Evolutionary conservation across 1,140 invertebrate genomes (phyloP).

Genomic region (Papilio helenus): DNA sequence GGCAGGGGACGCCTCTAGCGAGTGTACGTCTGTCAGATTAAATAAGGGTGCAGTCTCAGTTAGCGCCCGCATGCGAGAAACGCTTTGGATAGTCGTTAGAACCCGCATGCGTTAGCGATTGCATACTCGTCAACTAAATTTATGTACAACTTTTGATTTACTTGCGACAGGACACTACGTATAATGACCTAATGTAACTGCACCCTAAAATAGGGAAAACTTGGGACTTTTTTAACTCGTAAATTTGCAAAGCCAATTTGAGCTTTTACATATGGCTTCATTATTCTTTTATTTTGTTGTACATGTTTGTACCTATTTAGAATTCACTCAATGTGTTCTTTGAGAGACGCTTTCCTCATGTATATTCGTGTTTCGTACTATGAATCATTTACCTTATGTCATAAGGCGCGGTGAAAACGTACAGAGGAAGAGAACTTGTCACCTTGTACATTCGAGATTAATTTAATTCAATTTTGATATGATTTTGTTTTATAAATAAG

Average conservation of each 20-base stretch:
- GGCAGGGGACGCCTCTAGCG: slow-evolving; percentile 5
- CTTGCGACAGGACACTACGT: too few relatives aligned
- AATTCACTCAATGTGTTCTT: slow-evolving; percentile 6
- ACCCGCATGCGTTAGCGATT: too few relatives aligned
- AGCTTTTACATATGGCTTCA: too few relatives aligned
- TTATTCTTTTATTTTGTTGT: neutral
- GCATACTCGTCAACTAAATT: too few relatives aligned
- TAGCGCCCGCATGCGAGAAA: too few relatives aligned
- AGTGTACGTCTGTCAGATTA: slow-evolving; percentile 5
- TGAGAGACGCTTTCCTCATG: slow-evolving; percentile 1
- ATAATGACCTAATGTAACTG: too few relatives aligned
- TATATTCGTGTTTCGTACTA: neutral
- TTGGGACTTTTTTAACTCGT: neutral
- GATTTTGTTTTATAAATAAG: neutral
- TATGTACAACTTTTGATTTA: too few relatives aligned
- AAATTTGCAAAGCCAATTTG: too few relatives aligned
- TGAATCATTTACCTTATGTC: slow-evolving; percentile 35
- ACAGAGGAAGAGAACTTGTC: neutral
- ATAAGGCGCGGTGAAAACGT: slow-evolving; percentile 24
- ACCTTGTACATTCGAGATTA: neutral
- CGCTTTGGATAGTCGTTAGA: too few relatives aligned
- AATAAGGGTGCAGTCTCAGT: neutral
- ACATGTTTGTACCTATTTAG: slow-evolving; percentile 10
- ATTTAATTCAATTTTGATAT: slow-evolving; percentile 11
- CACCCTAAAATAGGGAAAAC: neutral